Percentiles rank a stretch among this genome's conserved stretches.
Conservation (phyloP, 2,113 vertebrate genomes). For the Scatophagus argus region DNA sequence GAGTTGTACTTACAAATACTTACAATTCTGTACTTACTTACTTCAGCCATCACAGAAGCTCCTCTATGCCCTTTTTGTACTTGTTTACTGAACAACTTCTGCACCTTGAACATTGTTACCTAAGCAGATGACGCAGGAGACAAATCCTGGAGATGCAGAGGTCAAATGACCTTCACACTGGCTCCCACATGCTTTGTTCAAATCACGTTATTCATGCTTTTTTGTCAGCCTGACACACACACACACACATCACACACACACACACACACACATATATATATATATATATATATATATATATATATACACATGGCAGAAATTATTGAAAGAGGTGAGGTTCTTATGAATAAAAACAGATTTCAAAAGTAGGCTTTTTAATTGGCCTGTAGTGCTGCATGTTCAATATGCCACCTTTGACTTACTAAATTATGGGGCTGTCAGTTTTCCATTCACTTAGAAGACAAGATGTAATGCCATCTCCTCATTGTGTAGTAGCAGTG, state of each 20-base stretch:
- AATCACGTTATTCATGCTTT: no score
- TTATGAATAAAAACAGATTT: conserved; percentile 5
- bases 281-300: no score
- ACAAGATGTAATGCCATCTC: conserved; percentile 44
- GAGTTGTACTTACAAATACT: conserved; percentile 45
- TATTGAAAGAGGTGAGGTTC: not conserved
- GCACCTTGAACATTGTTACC: conserved; percentile 20
- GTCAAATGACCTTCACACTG: conserved; percentile 24
- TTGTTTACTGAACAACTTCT: conserved; percentile 33
- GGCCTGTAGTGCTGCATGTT: conserved; percentile 16
- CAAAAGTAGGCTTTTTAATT: conserved; percentile 32
- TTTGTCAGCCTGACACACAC: conserved; percentile 20
- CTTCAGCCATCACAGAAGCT: conserved; percentile 23
- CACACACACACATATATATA: no score
- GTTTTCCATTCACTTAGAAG: conserved; percentile 32
- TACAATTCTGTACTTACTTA: no score
- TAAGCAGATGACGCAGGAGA: conserved; percentile 1
- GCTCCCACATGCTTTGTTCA: conserved; percentile 9
- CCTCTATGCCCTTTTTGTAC: conserved; percentile 30
- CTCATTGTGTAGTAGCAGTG: conserved; percentile 54
- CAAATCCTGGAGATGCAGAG: conserved; percentile 12
- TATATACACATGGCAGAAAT: not conserved
- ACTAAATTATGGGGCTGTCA: conserved; percentile 43
- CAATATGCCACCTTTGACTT: conserved; percentile 28
- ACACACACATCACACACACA: no score